phyloP scores from a whole-genome alignment of 2,113 vertebrate genomes.

The Boleophthalmus pectinirostris region DNA sequence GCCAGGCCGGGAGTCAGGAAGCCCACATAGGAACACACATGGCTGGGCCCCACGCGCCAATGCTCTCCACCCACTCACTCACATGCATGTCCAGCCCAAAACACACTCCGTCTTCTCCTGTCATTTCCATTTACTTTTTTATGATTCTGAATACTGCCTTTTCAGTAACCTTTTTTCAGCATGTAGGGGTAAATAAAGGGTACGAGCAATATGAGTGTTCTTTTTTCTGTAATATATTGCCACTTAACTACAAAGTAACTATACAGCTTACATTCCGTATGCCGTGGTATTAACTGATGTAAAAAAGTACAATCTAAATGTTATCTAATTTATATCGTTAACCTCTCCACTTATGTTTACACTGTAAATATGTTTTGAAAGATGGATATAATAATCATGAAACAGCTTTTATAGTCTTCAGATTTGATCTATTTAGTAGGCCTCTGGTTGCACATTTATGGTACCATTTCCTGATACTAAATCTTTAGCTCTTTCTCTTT shows the following conservation, averaged over 20 bases:
- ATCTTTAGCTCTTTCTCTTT: neutral
- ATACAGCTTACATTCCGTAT: neutral
- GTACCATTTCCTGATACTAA: neutral
- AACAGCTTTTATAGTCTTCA: neutral
- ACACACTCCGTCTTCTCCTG: neutral
- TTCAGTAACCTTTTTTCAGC: neutral
- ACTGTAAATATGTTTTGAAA: too few species aligned
- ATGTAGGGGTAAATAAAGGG: neutral
- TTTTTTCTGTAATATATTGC: neutral
- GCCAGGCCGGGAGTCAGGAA: constrained; percentile 78
- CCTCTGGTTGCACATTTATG: neutral
- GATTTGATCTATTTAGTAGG: neutral
- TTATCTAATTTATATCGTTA: neutral
- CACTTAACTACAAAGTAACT: neutral
- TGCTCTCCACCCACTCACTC: constrained; percentile 36
- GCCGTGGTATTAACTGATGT: neutral
- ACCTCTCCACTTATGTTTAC: neutral
- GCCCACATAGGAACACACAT: constrained; percentile 75
- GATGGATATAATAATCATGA: too few species aligned
- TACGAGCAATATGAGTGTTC: too few species aligned
- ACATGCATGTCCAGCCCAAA: constrained; percentile 27
- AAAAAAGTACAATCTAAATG: neutral
- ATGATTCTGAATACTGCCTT: neutral
- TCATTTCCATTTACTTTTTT: neutral
- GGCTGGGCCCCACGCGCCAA: constrained; percentile 59